A percentile compares a stretch with the other conserved stretches of the same genome.
phyloP scores from a whole-genome alignment of 2,113 vertebrate species.

The Rhabdornis inornatus region DNA sequence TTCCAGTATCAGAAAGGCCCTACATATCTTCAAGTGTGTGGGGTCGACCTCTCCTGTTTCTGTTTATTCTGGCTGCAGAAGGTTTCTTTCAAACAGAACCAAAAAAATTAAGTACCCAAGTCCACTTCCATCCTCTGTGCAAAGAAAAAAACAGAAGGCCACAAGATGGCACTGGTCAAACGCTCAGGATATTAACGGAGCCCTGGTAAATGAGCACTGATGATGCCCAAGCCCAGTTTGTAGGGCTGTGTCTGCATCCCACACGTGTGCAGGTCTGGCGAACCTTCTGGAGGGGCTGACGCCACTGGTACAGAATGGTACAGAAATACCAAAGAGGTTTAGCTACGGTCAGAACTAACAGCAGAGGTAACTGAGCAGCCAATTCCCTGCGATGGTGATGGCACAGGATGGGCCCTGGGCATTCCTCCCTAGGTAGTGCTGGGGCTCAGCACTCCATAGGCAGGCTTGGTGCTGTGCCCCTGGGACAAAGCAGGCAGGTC shows the following conservation, averaged over 20 bases:
- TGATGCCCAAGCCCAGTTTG: not conserved
- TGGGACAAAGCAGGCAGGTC: not conserved
- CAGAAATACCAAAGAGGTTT: accelerated
- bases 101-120: not conserved
- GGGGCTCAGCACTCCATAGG: not conserved
- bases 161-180: slow-evolving; percentile 58
- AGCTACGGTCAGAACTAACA: accelerated
- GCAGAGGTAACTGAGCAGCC: accelerated
- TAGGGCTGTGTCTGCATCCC: not conserved
- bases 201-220: accelerated
- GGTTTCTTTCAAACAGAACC: not conserved
- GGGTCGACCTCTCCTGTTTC: not conserved
- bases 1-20: not conserved
- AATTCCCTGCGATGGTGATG: accelerated
- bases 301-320: no score
- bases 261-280: accelerated
- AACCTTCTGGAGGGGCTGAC: accelerated
- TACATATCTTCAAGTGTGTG: not conserved
- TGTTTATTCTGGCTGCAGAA: not conserved
- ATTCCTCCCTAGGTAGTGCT: not conserved
- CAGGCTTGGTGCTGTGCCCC: no score
- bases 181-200: not conserved
- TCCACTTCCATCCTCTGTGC: not conserved
- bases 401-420: accelerated
- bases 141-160: not conserved